Conservation (phyloP, 2,797 vertebrate species). For the Anguilla obscura region DNA sequence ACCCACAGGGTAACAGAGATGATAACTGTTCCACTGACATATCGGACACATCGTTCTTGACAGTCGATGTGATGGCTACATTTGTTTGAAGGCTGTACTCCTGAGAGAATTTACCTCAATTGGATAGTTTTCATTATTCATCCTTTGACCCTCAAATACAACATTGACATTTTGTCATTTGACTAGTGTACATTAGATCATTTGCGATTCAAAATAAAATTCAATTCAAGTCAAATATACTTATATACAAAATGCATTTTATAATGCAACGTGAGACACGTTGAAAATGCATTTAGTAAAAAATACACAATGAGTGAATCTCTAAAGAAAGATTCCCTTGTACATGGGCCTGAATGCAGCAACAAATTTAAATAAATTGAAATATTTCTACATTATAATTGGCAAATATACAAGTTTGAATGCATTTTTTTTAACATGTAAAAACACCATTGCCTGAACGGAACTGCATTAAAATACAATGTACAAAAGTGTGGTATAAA, state of each 20-base stretch:
- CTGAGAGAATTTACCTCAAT: constrained; percentile 58
- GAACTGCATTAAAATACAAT: neutral
- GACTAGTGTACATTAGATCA: neutral
- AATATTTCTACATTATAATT: neutral
- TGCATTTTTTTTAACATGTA: neutral
- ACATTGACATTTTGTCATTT: neutral
- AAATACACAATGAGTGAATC: neutral
- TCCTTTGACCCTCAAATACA: constrained; percentile 61
- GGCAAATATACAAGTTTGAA: neutral
- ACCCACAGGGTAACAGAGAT: neutral
- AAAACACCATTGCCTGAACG: neutral
- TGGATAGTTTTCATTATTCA: constrained; percentile 68
- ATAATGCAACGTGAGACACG: no score
- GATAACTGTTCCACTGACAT: neutral
- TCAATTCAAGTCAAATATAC: neutral
- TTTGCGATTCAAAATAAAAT: neutral
- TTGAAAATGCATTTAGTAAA: neutral
- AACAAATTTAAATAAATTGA: neutral
- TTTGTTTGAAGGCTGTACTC: constrained; percentile 42
- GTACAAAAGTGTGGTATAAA: neutral
- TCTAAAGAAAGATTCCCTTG: neutral
- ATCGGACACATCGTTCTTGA: neutral
- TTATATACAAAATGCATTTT: neutral
- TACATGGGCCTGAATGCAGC: neutral
- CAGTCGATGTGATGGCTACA: constrained; percentile 14